Evolutionary conservation across 2,888 invertebrate species (phyloP).

Genomic region (Ariolimax columbianus): DNA sequence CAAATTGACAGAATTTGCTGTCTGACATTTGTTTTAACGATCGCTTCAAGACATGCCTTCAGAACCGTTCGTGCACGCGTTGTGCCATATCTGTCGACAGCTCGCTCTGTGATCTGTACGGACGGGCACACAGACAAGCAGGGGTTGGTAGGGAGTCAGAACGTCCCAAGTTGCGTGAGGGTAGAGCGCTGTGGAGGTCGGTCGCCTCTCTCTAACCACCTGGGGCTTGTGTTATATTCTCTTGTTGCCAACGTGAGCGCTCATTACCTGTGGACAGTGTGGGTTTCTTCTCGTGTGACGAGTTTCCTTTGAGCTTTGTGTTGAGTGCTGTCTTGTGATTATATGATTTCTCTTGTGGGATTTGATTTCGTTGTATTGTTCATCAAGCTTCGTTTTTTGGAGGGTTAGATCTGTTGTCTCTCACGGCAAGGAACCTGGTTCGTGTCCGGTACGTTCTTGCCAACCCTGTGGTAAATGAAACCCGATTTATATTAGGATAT

Average conservation of each 20-base stretch:
- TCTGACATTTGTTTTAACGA: constrained; percentile 1
- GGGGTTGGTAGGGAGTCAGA: neutral
- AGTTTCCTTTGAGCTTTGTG: neutral
- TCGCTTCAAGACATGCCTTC: neutral
- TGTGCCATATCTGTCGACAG: neutral
- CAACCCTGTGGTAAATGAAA: no score
- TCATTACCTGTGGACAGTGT: neutral
- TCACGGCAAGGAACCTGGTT: no score
- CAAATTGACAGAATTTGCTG: neutral
- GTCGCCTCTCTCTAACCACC: neutral
- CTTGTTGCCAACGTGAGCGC: neutral
- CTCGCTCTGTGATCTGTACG: neutral
- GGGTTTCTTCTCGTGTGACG: neutral
- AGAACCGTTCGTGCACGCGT: neutral
- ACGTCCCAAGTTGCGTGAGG: neutral
- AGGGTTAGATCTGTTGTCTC: no score
- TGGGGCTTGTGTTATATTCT: neutral
- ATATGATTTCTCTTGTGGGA: neutral
- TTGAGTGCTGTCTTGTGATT: neutral
- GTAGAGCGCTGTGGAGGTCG: neutral
- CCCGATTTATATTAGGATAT: no score
- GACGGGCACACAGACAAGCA: neutral
- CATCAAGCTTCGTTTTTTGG: no score
- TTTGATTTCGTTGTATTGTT: neutral
- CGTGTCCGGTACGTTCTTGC: no score